These are phyloP conservation scores for Lithobates pipiens DNA, from an alignment of 2,797 vertebrate species.

Conservation along the genomic window DNA sequence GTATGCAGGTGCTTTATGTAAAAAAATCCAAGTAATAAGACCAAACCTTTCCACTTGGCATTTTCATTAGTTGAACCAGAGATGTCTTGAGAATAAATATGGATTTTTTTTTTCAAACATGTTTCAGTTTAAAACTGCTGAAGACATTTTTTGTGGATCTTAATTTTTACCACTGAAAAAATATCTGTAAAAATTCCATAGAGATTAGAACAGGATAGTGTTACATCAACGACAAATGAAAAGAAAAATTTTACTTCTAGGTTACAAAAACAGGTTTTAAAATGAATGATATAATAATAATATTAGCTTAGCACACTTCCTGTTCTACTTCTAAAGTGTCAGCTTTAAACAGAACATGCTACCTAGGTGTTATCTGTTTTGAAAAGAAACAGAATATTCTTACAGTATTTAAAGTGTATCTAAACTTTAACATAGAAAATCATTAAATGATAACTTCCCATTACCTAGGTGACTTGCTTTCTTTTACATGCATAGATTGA, in stretches of 20 bases:
- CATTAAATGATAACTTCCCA: neutral
- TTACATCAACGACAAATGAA: constrained; percentile 27
- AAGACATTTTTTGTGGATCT: constrained; percentile 49
- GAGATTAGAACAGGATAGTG: constrained; percentile 30
- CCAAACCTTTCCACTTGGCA: constrained; percentile 38
- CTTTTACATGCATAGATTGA: no score
- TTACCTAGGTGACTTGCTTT: neutral
- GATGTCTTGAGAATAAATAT: constrained; percentile 50
- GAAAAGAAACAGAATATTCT: neutral
- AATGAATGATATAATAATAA: constrained; percentile 21
- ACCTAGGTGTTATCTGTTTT: neutral
- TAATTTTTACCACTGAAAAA: constrained; percentile 35
- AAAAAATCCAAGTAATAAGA: constrained; percentile 32
- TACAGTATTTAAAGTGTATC: no score
- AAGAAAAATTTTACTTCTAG: constrained; percentile 10
- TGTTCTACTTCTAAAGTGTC: constrained; percentile 7
- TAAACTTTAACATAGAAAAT: no score
- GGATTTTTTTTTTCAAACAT: constrained; percentile 43
- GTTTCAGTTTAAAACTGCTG: constrained; percentile 33
- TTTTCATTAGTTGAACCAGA: constrained; percentile 50
- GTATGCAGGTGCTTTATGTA: constrained; percentile 52
- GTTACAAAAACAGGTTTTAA: constrained; percentile 8
- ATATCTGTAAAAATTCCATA: constrained; percentile 14
- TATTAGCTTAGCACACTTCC: neutral
- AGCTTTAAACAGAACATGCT: neutral